Conservation (phyloP, 2,797 vertebrate species). For the Tinamus major region DNA sequence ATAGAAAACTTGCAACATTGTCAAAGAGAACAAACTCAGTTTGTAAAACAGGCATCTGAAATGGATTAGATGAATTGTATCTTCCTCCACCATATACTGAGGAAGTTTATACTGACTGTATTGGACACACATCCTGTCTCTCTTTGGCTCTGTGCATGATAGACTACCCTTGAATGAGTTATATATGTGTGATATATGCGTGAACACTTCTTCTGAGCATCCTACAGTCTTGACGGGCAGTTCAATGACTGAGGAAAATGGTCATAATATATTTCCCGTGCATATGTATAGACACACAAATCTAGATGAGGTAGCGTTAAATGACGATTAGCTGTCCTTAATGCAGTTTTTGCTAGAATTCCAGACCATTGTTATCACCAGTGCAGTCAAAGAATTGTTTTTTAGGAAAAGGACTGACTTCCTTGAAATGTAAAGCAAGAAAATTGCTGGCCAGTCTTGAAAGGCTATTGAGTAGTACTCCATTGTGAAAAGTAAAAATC, state of each 20-base stretch:
- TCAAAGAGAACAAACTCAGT: background rate
- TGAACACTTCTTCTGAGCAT: background rate
- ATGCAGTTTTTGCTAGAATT: background rate
- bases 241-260: background rate
- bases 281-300: background rate
- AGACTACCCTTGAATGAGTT: background rate
- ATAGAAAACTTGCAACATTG: background rate
- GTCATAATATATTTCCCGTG: background rate
- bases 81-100: background rate
- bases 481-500: background rate
- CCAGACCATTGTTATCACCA: background rate
- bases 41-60: background rate
- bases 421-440: background rate
- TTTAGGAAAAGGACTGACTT: background rate
- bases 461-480: background rate
- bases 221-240: rapidly evolving
- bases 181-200: background rate
- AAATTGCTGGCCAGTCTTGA: background rate
- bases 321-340: background rate
- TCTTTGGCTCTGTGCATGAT: background rate
- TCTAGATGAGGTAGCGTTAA: background rate
- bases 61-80: background rate
- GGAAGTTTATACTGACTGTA: background rate
- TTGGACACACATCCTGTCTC: background rate
- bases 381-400: background rate